A percentile compares a stretch with the other conserved stretches of the same genome.
Evolutionary conservation across 2,113 vertebrate species (phyloP).

Genomic region (Athene noctua): DNA sequence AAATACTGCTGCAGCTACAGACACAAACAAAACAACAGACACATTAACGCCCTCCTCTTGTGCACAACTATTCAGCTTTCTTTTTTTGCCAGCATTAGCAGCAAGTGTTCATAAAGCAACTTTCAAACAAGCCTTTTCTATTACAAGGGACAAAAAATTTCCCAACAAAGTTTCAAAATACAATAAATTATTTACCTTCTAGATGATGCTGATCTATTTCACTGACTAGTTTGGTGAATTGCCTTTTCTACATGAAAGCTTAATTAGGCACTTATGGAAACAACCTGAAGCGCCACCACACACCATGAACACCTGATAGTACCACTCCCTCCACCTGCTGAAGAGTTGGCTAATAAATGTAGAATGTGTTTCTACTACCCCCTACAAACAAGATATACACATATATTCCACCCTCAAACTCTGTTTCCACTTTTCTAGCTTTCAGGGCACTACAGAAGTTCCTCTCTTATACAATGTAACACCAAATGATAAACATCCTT

Average conservation of each 20-base stretch:
- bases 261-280: not conserved
- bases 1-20: not conserved
- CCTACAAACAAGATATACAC: not conserved
- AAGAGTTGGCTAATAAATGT: not conserved
- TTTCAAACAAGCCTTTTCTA: not conserved
- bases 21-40: not conserved
- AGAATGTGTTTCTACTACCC: not conserved
- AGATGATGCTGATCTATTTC: not conserved
- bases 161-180: slow-evolving; percentile 4
- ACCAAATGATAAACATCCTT: not conserved
- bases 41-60: not conserved
- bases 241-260: not conserved
- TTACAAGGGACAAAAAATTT: not conserved
- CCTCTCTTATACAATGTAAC: not conserved
- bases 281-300: not conserved
- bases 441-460: not conserved
- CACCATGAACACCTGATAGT: not conserved
- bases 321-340: not conserved
- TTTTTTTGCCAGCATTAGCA: not conserved
- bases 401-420: not conserved
- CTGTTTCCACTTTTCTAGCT: not conserved
- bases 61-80: not conserved
- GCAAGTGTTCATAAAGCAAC: not conserved
- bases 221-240: not conserved
- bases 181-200: slow-evolving; percentile 20